A percentile compares a stretch with the other conserved stretches of the same genome.
Evolutionary conservation across 2,888 invertebrate species (phyloP).

Genomic region (Pocota personata): DNA sequence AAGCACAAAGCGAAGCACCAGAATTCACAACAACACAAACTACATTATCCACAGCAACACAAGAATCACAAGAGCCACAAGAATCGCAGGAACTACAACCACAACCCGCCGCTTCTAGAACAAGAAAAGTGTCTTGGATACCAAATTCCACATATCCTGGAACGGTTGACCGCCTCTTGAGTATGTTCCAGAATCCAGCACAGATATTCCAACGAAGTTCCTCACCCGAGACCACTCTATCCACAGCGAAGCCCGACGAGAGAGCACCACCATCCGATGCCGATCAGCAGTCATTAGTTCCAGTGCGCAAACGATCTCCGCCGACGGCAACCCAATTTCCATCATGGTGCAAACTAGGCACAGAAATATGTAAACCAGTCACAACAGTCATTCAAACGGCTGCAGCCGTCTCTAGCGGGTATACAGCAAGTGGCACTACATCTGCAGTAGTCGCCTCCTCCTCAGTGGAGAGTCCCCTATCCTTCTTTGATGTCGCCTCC

Average conservation of each 20-base stretch:
- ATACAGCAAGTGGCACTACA: conserved; percentile 54
- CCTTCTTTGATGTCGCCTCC: conserved; percentile 80
- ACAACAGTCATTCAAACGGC: conserved; percentile 73
- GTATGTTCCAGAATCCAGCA: conserved; percentile 86
- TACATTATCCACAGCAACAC: conserved; percentile 23
- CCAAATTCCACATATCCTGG: conserved; percentile 83
- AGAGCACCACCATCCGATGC: conserved; percentile 23
- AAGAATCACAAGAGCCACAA: conserved; percentile 14
- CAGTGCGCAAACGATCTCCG: conserved; percentile 75
- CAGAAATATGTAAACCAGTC: conserved; percentile 75
- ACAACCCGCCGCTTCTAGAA: conserved; percentile 80
- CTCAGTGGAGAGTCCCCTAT: conserved; percentile 75
- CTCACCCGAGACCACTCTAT: conserved; percentile 77
- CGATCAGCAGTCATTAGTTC: conserved; percentile 69
- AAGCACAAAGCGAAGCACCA: conserved; percentile 45
- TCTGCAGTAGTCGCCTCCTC: conserved; percentile 75
- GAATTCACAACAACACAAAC: conserved; percentile 48
- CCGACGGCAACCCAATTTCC: conserved; percentile 64
- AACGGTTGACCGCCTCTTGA: conserved; percentile 87
- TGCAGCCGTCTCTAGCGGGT: conserved; percentile 57
- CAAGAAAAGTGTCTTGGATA: conserved; percentile 86
- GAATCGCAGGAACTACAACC: conserved; percentile 6
- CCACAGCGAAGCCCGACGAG: conserved; percentile 8
- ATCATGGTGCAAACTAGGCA: conserved; percentile 75
- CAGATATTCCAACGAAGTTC: conserved; percentile 85